These are phyloP conservation scores for Menidia beryllina DNA, from an alignment of 2,113 vertebrate species.

Conservation along the genomic window DNA sequence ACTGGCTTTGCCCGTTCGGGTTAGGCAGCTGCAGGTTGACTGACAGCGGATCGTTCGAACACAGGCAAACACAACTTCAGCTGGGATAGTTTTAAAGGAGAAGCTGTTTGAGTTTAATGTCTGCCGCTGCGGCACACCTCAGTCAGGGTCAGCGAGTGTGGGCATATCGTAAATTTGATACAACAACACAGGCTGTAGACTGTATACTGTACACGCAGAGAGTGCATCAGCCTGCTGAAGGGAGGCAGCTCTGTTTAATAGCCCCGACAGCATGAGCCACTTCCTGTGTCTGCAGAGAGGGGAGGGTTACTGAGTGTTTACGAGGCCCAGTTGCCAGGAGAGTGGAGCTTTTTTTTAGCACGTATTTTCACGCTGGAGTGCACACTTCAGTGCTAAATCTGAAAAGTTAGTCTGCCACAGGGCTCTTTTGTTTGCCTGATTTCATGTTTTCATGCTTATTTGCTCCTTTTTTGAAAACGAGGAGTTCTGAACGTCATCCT, in stretches of 20 bases:
- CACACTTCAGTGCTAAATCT: slow-evolving; percentile 24
- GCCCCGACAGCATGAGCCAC: background rate
- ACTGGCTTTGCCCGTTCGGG: slow-evolving; percentile 3
- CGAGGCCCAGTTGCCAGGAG: background rate
- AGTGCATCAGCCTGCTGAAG: slow-evolving; percentile 5
- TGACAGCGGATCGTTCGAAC: slow-evolving; percentile 31
- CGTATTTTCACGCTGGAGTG: slow-evolving; percentile 2
- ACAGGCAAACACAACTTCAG: background rate
- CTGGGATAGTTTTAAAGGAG: slow-evolving; percentile 18
- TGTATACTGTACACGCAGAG: background rate
- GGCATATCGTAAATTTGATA: slow-evolving; percentile 42
- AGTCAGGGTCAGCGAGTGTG: background rate
- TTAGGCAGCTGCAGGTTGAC: slow-evolving; percentile 2
- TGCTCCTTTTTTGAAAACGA: slow-evolving; percentile 16
- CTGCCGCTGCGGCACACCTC: slow-evolving; percentile 2
- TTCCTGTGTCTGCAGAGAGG: background rate
- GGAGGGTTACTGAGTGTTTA: background rate
- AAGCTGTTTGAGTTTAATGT: slow-evolving; percentile 4
- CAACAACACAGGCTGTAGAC: background rate
- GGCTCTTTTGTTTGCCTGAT: slow-evolving; percentile 8
- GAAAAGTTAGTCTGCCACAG: background rate
- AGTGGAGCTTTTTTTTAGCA: background rate
- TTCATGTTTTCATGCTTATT: slow-evolving; percentile 4
- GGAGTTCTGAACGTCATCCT: slow-evolving; percentile 26
- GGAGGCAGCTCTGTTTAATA: slow-evolving; percentile 8